Evolutionary conservation across 2,888 invertebrate species (phyloP).

Genomic region (Pelosia muscerda): DNA sequence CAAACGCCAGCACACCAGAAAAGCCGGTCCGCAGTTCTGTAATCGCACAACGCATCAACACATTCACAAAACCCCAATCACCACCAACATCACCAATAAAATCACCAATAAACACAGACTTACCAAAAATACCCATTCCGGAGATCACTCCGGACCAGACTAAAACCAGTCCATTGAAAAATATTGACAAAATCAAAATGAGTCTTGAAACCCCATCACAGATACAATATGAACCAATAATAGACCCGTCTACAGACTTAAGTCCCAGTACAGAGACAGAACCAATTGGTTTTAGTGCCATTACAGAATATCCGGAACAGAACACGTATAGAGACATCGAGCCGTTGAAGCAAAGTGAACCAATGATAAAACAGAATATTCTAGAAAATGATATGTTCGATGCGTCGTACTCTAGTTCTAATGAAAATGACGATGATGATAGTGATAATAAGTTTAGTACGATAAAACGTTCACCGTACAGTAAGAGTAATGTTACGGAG

Average conservation of each 20-base stretch:
- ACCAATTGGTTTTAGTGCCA: constrained; percentile 75
- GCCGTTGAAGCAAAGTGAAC: constrained; percentile 73
- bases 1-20: constrained; percentile 83
- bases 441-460: constrained; percentile 91
- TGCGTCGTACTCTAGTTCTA: constrained; percentile 81
- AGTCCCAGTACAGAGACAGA: constrained; percentile 79
- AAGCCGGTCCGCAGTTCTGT: constrained; percentile 90
- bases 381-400: constrained; percentile 85
- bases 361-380: constrained; percentile 85
- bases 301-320: constrained; percentile 63
- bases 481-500: constrained; percentile 77
- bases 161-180: constrained; percentile 78
- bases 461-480: constrained; percentile 90
- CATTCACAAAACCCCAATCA: constrained; percentile 72
- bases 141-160: constrained; percentile 60
- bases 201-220: constrained; percentile 82
- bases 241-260: constrained; percentile 75
- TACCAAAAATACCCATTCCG: constrained; percentile 49
- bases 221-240: constrained; percentile 83
- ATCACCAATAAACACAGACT: constrained; percentile 57
- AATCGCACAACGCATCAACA: constrained; percentile 88
- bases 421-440: constrained; percentile 88
- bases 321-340: constrained; percentile 69
- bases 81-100: constrained; percentile 57
- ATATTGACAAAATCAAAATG: constrained; percentile 84